These are phyloP conservation scores for Callyntrura guangdongensis DNA, from an alignment of 2,888 invertebrate genomes.

Conservation along the genomic window DNA sequence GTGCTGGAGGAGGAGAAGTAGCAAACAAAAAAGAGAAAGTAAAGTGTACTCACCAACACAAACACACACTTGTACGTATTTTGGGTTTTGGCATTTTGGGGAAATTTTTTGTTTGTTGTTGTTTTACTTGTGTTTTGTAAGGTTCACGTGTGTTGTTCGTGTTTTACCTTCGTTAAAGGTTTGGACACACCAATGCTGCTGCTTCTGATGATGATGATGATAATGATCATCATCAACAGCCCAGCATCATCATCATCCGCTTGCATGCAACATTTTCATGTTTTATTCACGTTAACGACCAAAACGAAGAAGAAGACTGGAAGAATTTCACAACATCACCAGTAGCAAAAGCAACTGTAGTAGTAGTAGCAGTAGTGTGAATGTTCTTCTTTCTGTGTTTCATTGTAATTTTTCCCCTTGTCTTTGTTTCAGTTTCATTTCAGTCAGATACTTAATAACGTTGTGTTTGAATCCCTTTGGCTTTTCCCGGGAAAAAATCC, in stretches of 20 bases:
- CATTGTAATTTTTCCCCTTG: no score
- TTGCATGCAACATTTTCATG: constrained; percentile 46
- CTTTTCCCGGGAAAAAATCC: neutral
- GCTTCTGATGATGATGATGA: neutral
- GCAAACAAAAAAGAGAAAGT: neutral
- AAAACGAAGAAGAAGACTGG: neutral
- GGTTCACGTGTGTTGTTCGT: constrained; percentile 36
- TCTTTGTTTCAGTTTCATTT: constrained; percentile 30
- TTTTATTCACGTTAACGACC: constrained; percentile 46
- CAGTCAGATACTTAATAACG: constrained; percentile 8
- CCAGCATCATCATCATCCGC: neutral
- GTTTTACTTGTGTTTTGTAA: constrained; percentile 9
- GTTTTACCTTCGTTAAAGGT: constrained; percentile 10
- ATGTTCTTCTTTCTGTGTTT: neutral
- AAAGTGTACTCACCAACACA: neutral
- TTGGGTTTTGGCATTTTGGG: no score
- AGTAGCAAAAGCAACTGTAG: neutral
- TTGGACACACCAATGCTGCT: neutral
- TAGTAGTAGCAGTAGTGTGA: neutral
- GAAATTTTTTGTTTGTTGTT: constrained; percentile 8
- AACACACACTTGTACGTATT: no score
- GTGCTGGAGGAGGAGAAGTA: neutral
- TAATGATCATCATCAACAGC: neutral
- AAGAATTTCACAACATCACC: neutral
- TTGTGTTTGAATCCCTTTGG: constrained; percentile 20